A percentile compares a stretch with the other conserved stretches of the same genome.
These are phyloP conservation scores for Pseudolaguvia tuberculata DNA, from an alignment of 2,113 vertebrate genomes.

Conservation along the genomic window DNA sequence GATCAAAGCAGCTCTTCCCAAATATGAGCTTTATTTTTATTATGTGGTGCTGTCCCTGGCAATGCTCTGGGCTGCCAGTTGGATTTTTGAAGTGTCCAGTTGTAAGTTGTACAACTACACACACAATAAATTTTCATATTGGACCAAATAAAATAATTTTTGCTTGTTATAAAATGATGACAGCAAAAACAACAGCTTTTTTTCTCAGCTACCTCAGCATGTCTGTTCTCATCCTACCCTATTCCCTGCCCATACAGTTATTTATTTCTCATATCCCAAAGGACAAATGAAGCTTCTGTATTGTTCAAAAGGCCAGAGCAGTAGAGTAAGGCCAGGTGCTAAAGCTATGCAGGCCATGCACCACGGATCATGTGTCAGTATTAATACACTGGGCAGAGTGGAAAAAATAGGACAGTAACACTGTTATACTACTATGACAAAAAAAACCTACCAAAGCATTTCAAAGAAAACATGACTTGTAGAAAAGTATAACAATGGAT, in stretches of 20 bases:
- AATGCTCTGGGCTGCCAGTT: slow-evolving; percentile 79
- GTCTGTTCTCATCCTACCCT: not conserved
- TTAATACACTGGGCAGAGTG: slow-evolving; percentile 57
- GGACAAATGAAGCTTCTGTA: slow-evolving; percentile 23
- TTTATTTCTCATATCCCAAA: slow-evolving; percentile 3
- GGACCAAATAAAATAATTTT: not conserved
- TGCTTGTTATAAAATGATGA: not conserved
- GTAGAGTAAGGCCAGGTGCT: slow-evolving; percentile 39
- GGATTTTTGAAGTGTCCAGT: slow-evolving; percentile 82
- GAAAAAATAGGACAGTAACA: slow-evolving; percentile 47
- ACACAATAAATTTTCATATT: not conserved
- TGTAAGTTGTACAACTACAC: slow-evolving; percentile 67
- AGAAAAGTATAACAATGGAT: too few species aligned
- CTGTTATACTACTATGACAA: slow-evolving; percentile 25
- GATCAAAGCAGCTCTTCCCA: slow-evolving; percentile 80
- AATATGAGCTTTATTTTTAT: slow-evolving; percentile 84
- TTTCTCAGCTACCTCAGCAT: not conserved
- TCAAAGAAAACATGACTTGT: slow-evolving; percentile 14
- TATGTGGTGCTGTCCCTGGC: slow-evolving; percentile 76
- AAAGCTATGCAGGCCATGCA: slow-evolving; percentile 56
- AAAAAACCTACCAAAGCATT: slow-evolving; percentile 23
- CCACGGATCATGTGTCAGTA: slow-evolving; percentile 61
- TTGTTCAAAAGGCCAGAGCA: slow-evolving; percentile 42
- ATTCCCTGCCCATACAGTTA: not conserved
- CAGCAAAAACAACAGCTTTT: not conserved